A percentile compares a stretch with the other conserved stretches of the same genome.
phyloP scores from a whole-genome alignment of 2,797 vertebrate species.

The Urocyon cinereoargenteus region DNA sequence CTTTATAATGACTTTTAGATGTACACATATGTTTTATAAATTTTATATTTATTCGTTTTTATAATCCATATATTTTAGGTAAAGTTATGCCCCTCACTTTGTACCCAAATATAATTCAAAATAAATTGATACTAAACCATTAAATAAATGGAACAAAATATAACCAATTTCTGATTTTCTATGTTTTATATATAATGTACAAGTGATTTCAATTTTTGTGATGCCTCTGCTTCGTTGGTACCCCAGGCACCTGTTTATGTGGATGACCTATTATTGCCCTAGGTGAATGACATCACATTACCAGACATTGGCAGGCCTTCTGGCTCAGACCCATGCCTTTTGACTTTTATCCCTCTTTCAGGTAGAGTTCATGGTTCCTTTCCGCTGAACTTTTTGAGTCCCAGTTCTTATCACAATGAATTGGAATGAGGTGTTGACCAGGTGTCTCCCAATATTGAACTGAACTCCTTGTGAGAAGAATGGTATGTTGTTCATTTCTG shows the following conservation, averaged over 20 bases:
- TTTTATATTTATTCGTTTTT: not conserved
- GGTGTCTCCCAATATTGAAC: not conserved
- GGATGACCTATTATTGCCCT: not conserved
- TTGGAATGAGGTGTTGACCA: not conserved
- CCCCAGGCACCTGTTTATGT: not conserved
- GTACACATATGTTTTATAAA: not conserved
- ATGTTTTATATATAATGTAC: not conserved
- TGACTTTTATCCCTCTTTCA: not conserved
- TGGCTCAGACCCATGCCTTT: not conserved
- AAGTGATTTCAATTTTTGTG: slow-evolving; percentile 11
- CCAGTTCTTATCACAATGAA: slow-evolving; percentile 4
- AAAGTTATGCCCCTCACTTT: not conserved
- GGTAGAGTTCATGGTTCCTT: not conserved
- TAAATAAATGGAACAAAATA: slow-evolving; percentile 10
- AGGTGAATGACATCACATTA: not conserved
- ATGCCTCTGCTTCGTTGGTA: not conserved
- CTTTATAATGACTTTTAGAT: not conserved
- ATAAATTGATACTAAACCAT: slow-evolving; percentile 5
- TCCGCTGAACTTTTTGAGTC: not conserved
- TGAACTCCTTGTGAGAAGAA: slow-evolving; percentile 38
- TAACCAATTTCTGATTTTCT: not conserved
- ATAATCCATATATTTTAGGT: not conserved
- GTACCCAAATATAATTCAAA: not conserved
- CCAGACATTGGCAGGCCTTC: not conserved
- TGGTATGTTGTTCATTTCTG: slow-evolving; percentile 26